phyloP scores from a whole-genome alignment of 2,113 vertebrate species.

The Colius striatus region DNA sequence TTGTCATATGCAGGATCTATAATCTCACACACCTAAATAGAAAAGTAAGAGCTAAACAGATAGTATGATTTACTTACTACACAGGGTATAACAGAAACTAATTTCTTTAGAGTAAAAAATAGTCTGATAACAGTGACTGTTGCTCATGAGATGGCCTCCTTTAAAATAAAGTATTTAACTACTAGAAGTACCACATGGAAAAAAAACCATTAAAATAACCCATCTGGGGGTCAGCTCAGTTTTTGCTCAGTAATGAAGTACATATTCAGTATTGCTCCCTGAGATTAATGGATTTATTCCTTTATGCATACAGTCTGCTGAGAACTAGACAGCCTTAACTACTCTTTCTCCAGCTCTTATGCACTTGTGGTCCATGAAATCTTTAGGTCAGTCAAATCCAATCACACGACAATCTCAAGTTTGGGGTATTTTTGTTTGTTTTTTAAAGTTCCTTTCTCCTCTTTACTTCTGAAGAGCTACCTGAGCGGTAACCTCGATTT shows the following conservation, averaged over 20 bases:
- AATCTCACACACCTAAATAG: not conserved
- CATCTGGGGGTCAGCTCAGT: not conserved
- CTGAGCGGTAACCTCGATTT: not conserved
- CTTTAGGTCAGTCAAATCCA: not conserved
- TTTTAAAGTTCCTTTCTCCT: not conserved
- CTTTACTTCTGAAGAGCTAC: not conserved
- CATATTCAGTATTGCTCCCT: not conserved
- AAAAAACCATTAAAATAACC: not conserved
- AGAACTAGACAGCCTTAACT: not conserved
- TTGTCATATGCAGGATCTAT: not conserved
- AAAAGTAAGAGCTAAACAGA: not conserved
- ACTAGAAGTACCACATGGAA: not conserved
- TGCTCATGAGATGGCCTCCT: not conserved
- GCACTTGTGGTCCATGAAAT: not conserved
- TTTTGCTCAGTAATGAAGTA: not conserved
- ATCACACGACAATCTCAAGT: not conserved
- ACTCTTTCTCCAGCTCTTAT: not conserved
- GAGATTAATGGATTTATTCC: not conserved
- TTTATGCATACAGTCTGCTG: not conserved
- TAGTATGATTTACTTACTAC: not conserved
- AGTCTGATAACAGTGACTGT: not conserved
- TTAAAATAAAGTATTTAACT: not conserved
- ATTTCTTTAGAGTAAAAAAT: not conserved
- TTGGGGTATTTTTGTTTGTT: not conserved
- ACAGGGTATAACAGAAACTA: accelerated